phyloP scores from a whole-genome alignment of 2,888 invertebrate genomes.

The Drosophila nr. perissopoda region DNA sequence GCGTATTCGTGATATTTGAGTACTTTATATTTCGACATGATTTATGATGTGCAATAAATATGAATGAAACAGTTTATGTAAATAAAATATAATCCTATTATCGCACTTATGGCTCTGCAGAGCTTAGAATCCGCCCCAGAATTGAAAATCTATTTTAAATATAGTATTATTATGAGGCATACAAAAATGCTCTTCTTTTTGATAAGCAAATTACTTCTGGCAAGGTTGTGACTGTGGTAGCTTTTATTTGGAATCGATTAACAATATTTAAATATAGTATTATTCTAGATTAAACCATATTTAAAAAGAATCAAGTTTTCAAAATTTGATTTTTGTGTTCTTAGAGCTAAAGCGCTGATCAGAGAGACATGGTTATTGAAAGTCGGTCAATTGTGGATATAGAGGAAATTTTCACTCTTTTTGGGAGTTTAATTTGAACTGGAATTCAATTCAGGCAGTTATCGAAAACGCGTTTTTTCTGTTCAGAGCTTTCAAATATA shows the following conservation, averaged over 20 bases:
- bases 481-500: too few species aligned
- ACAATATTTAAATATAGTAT: too few species aligned
- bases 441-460: background rate
- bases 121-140: background rate
- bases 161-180: background rate
- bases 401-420: too few species aligned
- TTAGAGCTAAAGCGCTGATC: too few species aligned
- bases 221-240: background rate
- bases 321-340: too few species aligned
- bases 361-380: too few species aligned
- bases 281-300: too few species aligned
- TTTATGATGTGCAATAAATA: conserved; percentile 1
- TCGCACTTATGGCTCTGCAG: background rate
- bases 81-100: background rate
- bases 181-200: background rate
- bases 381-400: too few species aligned
- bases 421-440: background rate
- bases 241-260: too few species aligned
- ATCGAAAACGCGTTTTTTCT: accelerated
- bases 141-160: background rate
- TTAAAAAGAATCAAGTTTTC: too few species aligned
- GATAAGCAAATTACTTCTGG: background rate
- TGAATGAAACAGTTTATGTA: background rate
- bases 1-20: conserved; percentile 46
- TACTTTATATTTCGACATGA: background rate